phyloP scores from a whole-genome alignment of 2,113 vertebrate genomes.

The Lonchura striata region DNA sequence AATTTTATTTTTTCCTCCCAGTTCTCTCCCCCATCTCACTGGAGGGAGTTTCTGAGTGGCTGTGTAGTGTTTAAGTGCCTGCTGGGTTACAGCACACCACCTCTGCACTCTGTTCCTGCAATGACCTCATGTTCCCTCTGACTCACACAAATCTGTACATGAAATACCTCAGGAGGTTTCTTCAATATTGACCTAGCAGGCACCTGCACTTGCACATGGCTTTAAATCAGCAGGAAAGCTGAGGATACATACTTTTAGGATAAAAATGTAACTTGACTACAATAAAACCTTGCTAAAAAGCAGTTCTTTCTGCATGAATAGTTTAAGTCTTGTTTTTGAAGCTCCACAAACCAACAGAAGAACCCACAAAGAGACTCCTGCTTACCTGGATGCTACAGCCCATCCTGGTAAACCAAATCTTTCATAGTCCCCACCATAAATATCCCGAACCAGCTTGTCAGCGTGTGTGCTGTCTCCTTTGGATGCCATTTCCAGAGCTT shows the following conservation, averaged over 20 bases:
- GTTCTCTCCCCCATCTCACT: not conserved
- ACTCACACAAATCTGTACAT: not conserved
- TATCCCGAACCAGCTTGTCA: conserved; percentile 81
- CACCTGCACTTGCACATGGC: not conserved
- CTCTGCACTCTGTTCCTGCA: not conserved
- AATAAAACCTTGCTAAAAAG: not conserved
- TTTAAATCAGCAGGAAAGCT: not conserved
- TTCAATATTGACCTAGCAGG: not conserved
- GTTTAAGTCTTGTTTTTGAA: not conserved
- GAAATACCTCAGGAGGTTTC: not conserved
- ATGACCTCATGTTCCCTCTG: not conserved
- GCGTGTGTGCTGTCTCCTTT: conserved; percentile 81
- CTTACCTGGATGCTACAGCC: conserved; percentile 83
- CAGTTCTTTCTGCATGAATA: not conserved
- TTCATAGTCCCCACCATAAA: conserved; percentile 84
- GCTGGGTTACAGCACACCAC: not conserved
- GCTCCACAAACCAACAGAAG: not conserved
- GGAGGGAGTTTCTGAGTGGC: not conserved
- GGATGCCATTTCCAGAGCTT: conserved; percentile 84
- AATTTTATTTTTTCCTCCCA: not conserved
- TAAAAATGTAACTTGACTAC: not conserved
- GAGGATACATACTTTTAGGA: not conserved
- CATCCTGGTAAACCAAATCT: conserved; percentile 82
- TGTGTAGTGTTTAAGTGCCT: not conserved
- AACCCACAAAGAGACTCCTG: not conserved